phyloP scores from a whole-genome alignment of 2,797 vertebrate species.

The Bradypus variegatus region DNA sequence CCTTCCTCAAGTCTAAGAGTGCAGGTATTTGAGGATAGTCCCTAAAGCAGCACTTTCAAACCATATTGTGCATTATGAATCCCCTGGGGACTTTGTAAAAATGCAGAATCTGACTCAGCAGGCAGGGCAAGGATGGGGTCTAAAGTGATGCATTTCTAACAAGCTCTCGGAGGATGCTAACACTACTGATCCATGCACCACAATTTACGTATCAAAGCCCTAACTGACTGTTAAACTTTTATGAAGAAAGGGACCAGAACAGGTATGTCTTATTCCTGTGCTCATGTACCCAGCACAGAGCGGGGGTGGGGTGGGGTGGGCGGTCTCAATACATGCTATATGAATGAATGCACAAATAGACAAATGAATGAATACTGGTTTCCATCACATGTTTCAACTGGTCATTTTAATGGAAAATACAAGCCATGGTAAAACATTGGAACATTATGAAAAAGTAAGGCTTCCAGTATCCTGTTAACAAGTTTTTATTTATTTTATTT shows the following conservation, averaged over 20 bases:
- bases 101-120: background rate
- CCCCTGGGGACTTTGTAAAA: background rate
- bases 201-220: background rate
- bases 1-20: fast-evolving
- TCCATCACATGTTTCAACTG: background rate
- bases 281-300: background rate
- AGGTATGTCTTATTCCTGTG: background rate
- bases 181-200: background rate
- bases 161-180: background rate
- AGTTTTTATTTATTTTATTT: background rate
- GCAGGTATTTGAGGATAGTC: background rate
- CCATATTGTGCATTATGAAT: fast-evolving
- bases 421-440: no score
- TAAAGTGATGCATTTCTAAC: background rate
- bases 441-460: background rate
- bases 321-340: fast-evolving
- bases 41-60: background rate
- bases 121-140: background rate
- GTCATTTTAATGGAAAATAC: background rate
- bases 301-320: no score
- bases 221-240: background rate
- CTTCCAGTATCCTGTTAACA: background rate
- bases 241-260: background rate
- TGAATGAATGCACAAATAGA: background rate
- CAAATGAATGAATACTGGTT: background rate